Conservation (phyloP, 2,113 vertebrate species). For the Spea bombifrons region DNA sequence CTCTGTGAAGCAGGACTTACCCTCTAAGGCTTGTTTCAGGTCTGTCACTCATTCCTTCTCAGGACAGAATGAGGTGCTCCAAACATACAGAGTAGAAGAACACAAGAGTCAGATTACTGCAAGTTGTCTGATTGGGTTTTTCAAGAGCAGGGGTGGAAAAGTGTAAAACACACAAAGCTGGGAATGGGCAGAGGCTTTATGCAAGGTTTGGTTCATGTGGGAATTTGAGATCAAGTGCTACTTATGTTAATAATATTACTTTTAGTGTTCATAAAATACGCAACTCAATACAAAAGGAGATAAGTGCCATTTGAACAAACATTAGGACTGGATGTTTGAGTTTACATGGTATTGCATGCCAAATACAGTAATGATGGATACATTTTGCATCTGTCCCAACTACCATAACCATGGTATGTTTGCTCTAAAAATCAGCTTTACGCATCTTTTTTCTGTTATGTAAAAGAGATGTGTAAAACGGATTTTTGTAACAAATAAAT, state of each 20-base stretch:
- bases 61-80: constrained; percentile 52
- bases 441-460: too few relatives aligned
- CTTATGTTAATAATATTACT: not conserved
- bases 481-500: too few relatives aligned
- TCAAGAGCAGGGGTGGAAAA: constrained; percentile 56
- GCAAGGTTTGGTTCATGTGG: not conserved
- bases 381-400: too few relatives aligned
- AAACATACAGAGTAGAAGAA: constrained; percentile 46
- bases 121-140: constrained; percentile 60
- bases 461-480: too few relatives aligned
- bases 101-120: constrained; percentile 60
- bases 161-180: not conserved
- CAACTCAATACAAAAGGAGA: not conserved
- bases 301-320: not conserved
- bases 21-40: constrained; percentile 58
- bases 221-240: not conserved
- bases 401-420: too few relatives aligned
- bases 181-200: not conserved
- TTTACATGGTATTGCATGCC: too few relatives aligned
- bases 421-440: too few relatives aligned
- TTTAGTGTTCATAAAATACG: not conserved
- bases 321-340: too few relatives aligned
- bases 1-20: constrained; percentile 58
- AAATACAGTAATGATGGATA: too few relatives aligned
- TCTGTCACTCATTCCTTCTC: constrained; percentile 68